These are phyloP conservation scores for Tamandua tetradactyla DNA, from an alignment of 2,797 vertebrate species.

Conservation along the genomic window DNA sequence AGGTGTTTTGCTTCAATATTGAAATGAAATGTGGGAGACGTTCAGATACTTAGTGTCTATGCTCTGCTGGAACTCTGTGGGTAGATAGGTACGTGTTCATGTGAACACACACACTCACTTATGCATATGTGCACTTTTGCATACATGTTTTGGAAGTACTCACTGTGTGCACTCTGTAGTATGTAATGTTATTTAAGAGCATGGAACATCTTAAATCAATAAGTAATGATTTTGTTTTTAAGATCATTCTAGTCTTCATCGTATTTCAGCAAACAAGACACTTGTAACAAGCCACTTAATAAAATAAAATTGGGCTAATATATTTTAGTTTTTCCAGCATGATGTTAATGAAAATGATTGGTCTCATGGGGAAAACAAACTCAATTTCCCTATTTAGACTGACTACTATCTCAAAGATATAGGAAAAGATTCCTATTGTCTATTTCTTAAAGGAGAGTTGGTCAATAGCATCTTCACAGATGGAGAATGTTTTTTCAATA, in stretches of 20 bases:
- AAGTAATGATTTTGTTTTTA: background rate
- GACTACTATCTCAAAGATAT: background rate
- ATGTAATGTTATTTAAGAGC: background rate
- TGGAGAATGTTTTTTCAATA: background rate
- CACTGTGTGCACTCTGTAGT: background rate
- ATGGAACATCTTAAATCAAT: background rate
- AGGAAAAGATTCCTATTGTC: background rate
- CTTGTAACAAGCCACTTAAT: background rate
- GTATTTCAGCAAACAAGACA: background rate
- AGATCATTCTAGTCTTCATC: background rate
- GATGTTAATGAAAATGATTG: background rate
- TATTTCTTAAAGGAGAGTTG: background rate
- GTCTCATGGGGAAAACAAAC: background rate
- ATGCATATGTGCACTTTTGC: fast-evolving
- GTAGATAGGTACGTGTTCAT: background rate
- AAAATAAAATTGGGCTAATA: background rate
- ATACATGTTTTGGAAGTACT: background rate
- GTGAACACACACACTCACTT: background rate
- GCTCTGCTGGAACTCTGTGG: slow-evolving; percentile 34
- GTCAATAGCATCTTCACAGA: background rate
- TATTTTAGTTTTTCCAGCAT: background rate
- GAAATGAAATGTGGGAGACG: slow-evolving; percentile 55
- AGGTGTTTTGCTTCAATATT: slow-evolving; percentile 75
- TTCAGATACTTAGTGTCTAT: background rate
- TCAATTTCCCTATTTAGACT: background rate